phyloP scores from a whole-genome alignment of 2,113 vertebrate species.

The Taxidea taxus region DNA sequence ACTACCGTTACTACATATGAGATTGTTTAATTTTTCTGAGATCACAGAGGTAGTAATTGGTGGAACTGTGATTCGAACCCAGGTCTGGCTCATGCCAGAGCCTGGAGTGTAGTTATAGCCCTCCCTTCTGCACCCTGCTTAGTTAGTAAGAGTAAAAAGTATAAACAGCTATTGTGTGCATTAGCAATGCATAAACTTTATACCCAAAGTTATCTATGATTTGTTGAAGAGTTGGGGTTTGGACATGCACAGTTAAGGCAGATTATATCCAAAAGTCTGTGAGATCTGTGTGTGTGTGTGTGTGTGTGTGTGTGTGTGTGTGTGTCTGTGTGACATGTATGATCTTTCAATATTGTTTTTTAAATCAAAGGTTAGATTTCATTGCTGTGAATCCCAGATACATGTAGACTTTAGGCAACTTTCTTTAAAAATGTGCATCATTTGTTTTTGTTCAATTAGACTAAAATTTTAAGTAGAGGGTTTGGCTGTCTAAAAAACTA shows the following conservation, averaged over 20 bases:
- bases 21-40: neutral
- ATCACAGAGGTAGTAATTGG: neutral
- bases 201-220: neutral
- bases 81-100: neutral
- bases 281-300: neutral
- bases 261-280: neutral
- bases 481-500: neutral
- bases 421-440: neutral
- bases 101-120: neutral
- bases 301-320: rapidly evolving
- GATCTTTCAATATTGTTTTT: neutral
- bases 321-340: neutral
- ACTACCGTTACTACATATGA: neutral
- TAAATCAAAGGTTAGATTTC: neutral
- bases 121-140: neutral
- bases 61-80: neutral
- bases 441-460: neutral
- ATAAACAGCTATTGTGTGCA: neutral
- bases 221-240: neutral
- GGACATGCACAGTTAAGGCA: neutral
- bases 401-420: neutral
- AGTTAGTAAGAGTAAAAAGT: neutral
- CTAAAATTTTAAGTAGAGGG: constrained; percentile 18
- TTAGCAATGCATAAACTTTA: neutral
- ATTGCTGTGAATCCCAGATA: neutral